phyloP scores from a whole-genome alignment of 2,797 vertebrate species.

The Scomberomorus guttatus region DNA sequence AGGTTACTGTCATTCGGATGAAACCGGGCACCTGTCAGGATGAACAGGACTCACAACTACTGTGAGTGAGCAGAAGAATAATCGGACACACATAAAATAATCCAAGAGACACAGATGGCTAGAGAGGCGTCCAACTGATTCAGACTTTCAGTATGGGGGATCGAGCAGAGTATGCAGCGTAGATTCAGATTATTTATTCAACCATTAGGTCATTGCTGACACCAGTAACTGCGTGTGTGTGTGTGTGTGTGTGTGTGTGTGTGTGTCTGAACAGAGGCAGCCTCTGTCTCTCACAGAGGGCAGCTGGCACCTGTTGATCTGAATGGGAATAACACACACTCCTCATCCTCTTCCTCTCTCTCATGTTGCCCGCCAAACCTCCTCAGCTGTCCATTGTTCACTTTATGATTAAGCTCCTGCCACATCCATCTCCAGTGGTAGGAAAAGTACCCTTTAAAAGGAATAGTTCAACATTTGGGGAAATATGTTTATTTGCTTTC shows the following conservation, averaged over 20 bases:
- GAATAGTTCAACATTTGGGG: no score
- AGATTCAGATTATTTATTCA: conserved; percentile 47
- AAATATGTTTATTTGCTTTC: no score
- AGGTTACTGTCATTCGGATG: neutral
- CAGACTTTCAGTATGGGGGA: neutral
- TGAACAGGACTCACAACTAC: neutral
- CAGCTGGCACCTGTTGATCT: conserved; percentile 79
- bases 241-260: conserved; percentile 15
- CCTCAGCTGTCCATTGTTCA: conserved; percentile 46
- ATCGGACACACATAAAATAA: neutral
- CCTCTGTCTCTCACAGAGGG: conserved; percentile 53
- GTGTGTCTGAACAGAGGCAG: conserved; percentile 49
- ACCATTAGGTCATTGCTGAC: conserved; percentile 35
- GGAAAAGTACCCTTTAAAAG: neutral
- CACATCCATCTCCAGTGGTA: neutral
- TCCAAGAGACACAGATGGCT: neutral
- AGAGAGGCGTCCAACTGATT: neutral
- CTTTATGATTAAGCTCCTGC: neutral
- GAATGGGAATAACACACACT: conserved; percentile 52
- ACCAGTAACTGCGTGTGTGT: conserved; percentile 14
- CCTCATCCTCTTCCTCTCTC: conserved; percentile 11
- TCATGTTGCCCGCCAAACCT: conserved; percentile 6
- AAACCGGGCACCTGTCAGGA: neutral
- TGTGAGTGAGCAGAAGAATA: neutral
- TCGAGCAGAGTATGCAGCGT: neutral